Evolutionary conservation across 2,888 invertebrate genomes (phyloP), one percentile per base, ranked within the genome.

Genomic region (Galerucella nymphaeae): DNA sequence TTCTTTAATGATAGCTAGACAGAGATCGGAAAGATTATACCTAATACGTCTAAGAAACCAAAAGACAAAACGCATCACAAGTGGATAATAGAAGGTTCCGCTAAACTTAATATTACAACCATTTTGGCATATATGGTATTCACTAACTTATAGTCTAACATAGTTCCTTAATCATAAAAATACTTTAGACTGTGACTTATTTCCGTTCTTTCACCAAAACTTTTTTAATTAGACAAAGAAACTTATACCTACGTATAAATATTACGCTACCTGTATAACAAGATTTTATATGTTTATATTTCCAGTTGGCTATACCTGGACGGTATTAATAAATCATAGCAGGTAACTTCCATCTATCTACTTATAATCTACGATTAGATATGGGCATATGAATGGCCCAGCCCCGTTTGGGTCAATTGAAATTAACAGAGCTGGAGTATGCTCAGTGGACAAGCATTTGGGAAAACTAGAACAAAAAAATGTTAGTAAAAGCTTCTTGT

Each of bases 311-410:
- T 30, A 70, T 73, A 77, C 81, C 75, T 71, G 79, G 78, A 80
- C 76, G 78, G 80, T 79, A 78, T 77, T 78, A 82, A 83, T 84
- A 84, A 84, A 84, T 84, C 84, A 84, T 82, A 80, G 76, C 83
- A 80, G 82, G 81, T 81, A 84, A 82, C 82, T 82, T 82, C 81
- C 80, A 82, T 84, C 83, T 83, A 83, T 83, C 83, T 82, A 79
- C 82, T 81, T 50, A 80, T 82, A 82, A 83, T 84, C 84, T 81
- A 80, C 83, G 83, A 84, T 85, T 85, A 84, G 84, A 81, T 82
- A 83, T 83, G 83, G 85, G 84, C 84, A 84, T 82, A 79, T 78
- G 80, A 75, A 76, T 77, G 75, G 78, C 80, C 81, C 80, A 79
- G 74, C 79, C 80, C 80, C 75, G 77, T 73, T 75, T 75, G 73